These are phyloP conservation scores for Acleris literana DNA, from an alignment of 2,888 invertebrate species.

Conservation along the genomic window DNA sequence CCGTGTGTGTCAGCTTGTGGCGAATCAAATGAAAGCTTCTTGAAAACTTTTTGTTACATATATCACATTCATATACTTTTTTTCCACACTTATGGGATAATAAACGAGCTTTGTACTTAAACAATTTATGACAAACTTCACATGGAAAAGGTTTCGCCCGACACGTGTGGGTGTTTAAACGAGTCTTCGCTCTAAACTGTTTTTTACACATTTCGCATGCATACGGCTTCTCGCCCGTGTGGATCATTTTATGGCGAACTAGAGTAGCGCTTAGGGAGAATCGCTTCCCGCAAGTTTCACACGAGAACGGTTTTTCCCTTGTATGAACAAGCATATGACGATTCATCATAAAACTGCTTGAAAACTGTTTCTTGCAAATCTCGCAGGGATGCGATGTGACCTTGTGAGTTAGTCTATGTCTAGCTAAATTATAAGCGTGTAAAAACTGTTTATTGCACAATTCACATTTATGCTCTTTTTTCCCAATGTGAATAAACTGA, in stretches of 20 bases:
- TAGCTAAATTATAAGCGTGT: not conserved
- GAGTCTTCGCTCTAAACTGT: not conserved
- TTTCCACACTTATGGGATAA: not conserved
- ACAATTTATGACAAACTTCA: not conserved
- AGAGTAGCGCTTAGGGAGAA: too few species aligned
- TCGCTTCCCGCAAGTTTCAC: too few species aligned
- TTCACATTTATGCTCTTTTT: not conserved
- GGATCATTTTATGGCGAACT: not conserved
- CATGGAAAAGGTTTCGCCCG: not conserved
- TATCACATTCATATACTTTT: not conserved
- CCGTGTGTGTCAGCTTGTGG: not conserved
- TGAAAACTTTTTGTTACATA: not conserved
- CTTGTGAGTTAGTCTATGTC: not conserved
- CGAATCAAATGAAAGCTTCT: not conserved
- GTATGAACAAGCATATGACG: too few species aligned
- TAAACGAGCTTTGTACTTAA: not conserved
- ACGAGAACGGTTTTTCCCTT: too few species aligned
- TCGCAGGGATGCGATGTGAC: not conserved
- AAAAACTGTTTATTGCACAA: not conserved
- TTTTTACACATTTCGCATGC: not conserved
- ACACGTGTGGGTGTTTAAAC: not conserved
- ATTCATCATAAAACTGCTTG: too few species aligned
- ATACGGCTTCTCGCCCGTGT: not conserved
- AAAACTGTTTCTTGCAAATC: not conserved
- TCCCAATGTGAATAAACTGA: not conserved